These are phyloP conservation scores for Brachionus sp. DNA, from an alignment of 1,140 invertebrate genomes.

Conservation along the genomic window DNA sequence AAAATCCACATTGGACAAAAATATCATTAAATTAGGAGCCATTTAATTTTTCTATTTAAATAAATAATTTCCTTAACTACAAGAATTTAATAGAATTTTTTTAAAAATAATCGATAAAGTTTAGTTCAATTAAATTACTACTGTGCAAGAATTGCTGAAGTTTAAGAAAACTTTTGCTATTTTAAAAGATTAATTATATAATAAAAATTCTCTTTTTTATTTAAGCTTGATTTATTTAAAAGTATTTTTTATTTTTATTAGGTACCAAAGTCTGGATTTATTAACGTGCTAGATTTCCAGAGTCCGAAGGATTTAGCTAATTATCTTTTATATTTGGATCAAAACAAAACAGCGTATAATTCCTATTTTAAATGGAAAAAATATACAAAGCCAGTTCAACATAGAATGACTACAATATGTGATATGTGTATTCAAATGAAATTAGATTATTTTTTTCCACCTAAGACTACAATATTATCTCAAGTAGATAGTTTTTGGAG, in stretches of 20 bases:
- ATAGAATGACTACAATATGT: neutral
- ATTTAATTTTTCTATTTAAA: neutral
- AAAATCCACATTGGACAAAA: too few species aligned
- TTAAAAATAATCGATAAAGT: too few species aligned
- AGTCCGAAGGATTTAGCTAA: neutral
- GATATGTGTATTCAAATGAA: conserved; percentile 9
- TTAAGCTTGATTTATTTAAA: neutral
- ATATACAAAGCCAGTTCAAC: neutral
- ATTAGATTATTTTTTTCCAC: neutral
- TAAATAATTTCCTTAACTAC: neutral
- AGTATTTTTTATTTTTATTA: neutral
- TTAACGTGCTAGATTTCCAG: neutral
- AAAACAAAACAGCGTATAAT: neutral
- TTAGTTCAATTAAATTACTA: too few species aligned
- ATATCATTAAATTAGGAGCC: too few species aligned
- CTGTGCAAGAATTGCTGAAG: too few species aligned
- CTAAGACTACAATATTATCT: neutral
- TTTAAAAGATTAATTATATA: too few species aligned
- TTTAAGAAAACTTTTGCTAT: too few species aligned
- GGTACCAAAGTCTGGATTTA: neutral
- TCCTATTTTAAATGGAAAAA: conserved; percentile 40
- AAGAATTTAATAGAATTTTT: too few species aligned
- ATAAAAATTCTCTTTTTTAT: neutral
- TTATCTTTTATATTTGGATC: neutral
- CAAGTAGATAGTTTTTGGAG: neutral